Conservation (phyloP, 2,888 invertebrate species). For the Sepiola atlantica region DNA sequence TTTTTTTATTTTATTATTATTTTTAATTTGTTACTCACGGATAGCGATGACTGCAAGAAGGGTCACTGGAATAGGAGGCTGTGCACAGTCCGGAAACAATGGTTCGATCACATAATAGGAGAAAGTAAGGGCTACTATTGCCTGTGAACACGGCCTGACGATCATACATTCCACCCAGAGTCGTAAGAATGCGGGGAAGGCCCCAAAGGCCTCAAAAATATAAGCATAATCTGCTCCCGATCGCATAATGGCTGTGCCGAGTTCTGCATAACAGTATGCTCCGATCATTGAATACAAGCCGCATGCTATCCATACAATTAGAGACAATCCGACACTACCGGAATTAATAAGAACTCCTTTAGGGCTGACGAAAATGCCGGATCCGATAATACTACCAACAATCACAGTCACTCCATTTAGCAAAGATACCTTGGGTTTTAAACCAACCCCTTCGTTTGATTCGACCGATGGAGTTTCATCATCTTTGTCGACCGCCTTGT, state of each 20-base stretch:
- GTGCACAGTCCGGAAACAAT: conserved; percentile 93
- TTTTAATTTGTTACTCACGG: conserved; percentile 81
- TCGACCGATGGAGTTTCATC: neutral
- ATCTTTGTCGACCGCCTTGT: neutral
- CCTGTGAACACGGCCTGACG: conserved; percentile 91
- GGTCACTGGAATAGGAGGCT: conserved; percentile 89
- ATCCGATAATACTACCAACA: conserved; percentile 96
- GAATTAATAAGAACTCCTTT: conserved; percentile 91
- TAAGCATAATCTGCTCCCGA: conserved; percentile 97
- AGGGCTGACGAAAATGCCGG: conserved; percentile 96
- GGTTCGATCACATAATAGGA: conserved; percentile 96
- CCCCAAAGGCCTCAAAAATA: conserved; percentile 98
- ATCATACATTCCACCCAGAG: conserved; percentile 99
- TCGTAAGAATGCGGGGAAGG: conserved; percentile 94
- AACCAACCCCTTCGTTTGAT: conserved; percentile 77
- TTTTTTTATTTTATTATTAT: neutral
- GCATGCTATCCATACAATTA: conserved; percentile 90
- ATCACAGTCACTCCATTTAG: conserved; percentile 95
- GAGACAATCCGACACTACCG: conserved; percentile 93
- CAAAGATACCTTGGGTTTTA: conserved; percentile 95
- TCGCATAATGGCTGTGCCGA: conserved; percentile 87
- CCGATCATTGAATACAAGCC: conserved; percentile 97
- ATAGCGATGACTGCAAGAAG: conserved; percentile 95
- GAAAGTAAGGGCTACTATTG: conserved; percentile 96
- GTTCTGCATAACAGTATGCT: conserved; percentile 98